Percentiles rank a stretch among this genome's conserved stretches.
phyloP scores from a whole-genome alignment of 2,797 vertebrate genomes.

The Muscicapa striata region DNA sequence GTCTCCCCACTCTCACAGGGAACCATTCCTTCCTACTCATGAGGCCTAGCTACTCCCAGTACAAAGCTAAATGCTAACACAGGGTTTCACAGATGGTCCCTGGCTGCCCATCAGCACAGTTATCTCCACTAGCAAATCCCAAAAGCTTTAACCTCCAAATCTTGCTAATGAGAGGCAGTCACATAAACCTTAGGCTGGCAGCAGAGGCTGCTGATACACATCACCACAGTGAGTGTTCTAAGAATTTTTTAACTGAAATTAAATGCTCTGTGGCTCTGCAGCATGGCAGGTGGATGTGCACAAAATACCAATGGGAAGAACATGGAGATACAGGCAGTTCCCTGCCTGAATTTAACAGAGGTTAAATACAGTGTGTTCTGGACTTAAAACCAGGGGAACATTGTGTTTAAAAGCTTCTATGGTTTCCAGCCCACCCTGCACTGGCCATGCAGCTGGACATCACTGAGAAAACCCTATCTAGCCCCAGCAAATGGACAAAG shows the following conservation, averaged over 20 bases:
- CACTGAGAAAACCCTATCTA: background rate
- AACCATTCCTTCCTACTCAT: background rate
- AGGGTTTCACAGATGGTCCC: background rate
- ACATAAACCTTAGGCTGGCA: background rate
- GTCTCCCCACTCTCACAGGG: fast-evolving
- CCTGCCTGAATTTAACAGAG: background rate
- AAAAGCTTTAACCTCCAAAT: background rate
- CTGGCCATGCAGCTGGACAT: background rate
- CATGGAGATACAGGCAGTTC: background rate
- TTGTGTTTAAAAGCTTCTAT: fast-evolving
- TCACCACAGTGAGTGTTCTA: background rate
- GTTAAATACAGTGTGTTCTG: background rate
- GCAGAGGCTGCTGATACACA: background rate
- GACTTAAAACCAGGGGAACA: background rate
- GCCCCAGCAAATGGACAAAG: fast-evolving
- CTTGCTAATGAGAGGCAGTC: background rate
- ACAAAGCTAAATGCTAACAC: background rate
- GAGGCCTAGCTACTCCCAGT: background rate
- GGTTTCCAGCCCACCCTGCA: background rate
- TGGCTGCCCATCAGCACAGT: background rate
- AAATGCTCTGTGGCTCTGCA: background rate
- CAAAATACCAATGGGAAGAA: background rate
- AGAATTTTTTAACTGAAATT: background rate
- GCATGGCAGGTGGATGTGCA: background rate
- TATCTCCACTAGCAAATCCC: background rate